A percentile compares a stretch with the other conserved stretches of the same genome.
Conservation (phyloP, 2,888 invertebrate species). For the Stenchaetothrips biformis region DNA sequence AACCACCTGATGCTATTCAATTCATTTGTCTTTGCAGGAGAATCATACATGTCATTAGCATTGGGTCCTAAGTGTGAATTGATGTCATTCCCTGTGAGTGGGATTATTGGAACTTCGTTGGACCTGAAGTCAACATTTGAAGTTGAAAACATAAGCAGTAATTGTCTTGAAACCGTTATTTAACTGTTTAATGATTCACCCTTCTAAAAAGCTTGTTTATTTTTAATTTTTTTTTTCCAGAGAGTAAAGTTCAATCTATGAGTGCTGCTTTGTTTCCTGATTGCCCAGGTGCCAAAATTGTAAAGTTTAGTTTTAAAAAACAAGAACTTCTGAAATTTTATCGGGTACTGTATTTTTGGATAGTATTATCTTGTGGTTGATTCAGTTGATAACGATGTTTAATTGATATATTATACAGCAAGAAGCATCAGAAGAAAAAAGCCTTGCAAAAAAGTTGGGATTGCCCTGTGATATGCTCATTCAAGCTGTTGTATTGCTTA, state of each 20-base stretch:
- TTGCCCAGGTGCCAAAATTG: neutral
- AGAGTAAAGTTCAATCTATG: neutral
- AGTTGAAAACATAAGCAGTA: neutral
- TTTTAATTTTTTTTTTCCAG: neutral
- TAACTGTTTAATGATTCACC: neutral
- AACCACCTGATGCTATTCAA: neutral
- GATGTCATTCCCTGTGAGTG: neutral
- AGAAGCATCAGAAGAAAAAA: too few species aligned
- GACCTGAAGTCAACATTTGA: neutral
- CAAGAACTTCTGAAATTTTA: neutral
- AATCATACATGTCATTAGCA: neutral
- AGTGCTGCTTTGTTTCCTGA: neutral
- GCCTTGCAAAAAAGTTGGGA: neutral
- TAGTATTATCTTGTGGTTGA: too few species aligned
- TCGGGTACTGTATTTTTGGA: too few species aligned
- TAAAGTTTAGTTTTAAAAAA: neutral
- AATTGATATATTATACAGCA: too few species aligned
- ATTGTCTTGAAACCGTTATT: neutral
- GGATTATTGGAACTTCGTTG: neutral
- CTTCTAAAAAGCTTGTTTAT: neutral
- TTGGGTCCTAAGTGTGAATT: neutral
- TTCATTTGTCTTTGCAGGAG: neutral
- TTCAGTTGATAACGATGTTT: too few species aligned
- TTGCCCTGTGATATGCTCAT: neutral
- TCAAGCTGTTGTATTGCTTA: neutral